Evolutionary conservation across 2,888 invertebrate genomes (phyloP).

Genomic region (Eupelmus urozonus): DNA sequence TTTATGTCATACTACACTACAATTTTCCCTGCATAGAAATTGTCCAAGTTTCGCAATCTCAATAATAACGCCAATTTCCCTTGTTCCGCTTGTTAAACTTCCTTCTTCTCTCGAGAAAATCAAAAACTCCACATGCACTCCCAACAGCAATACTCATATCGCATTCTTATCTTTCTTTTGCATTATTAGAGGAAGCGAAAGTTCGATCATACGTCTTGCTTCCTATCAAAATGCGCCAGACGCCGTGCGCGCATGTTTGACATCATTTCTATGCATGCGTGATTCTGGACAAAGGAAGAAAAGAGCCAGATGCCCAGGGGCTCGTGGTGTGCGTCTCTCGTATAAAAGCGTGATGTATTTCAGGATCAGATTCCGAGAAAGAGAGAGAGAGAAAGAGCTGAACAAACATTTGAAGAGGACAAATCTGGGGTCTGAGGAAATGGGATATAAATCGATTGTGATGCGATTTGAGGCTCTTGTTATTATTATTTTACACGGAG

Average conservation of each 20-base stretch:
- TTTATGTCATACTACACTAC: too few species aligned
- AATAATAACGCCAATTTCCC: not conserved
- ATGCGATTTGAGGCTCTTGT: too few species aligned
- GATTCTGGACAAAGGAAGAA: constrained; percentile 11
- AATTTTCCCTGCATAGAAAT: too few species aligned
- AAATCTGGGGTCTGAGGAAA: not conserved
- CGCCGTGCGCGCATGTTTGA: constrained; percentile 4
- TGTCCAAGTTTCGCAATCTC: not conserved
- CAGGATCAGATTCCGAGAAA: not conserved
- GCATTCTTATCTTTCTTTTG: not conserved
- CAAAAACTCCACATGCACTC: not conserved
- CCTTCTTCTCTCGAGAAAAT: not conserved
- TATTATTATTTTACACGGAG: too few species aligned
- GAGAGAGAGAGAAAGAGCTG: not conserved
- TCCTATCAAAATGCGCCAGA: constrained; percentile 6
- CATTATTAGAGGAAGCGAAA: constrained; percentile 27
- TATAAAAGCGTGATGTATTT: constrained; percentile 18
- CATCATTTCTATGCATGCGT: constrained; percentile 28
- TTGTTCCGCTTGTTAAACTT: not conserved
- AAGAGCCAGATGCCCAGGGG: constrained; percentile 17
- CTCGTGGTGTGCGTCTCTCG: too few species aligned
- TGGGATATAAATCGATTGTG: not conserved
- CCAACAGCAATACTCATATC: not conserved
- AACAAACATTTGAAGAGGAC: not conserved
- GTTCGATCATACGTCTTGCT: constrained; percentile 15